Evolutionary conservation across 2,797 vertebrate species (phyloP).

Genomic region (Antrozous pallidus): DNA sequence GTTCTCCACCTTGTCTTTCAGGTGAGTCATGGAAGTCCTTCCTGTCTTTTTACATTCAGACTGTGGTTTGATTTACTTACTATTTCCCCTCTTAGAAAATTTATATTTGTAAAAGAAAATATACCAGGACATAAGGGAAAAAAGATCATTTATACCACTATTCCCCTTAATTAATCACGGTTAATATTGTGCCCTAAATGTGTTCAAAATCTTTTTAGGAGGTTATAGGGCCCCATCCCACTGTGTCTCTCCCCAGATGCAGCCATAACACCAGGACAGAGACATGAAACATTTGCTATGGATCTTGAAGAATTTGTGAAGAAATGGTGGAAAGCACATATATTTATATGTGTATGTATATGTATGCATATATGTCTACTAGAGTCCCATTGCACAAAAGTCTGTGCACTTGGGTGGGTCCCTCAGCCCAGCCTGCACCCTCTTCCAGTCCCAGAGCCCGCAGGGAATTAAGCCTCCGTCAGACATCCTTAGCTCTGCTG

Average conservation of each 20-base stretch:
- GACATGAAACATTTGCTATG: rapidly evolving
- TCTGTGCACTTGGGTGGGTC: too few species aligned
- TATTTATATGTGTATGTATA: not conserved
- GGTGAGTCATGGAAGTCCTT: not conserved
- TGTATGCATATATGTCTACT: too few species aligned
- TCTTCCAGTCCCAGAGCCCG: too few species aligned
- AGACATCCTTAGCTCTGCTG: too few species aligned
- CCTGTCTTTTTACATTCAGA: not conserved
- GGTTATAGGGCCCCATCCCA: rapidly evolving
- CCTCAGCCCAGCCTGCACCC: too few species aligned
- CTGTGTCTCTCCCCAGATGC: not conserved
- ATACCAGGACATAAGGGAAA: not conserved
- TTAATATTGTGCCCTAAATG: too few species aligned
- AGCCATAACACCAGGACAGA: too few species aligned
- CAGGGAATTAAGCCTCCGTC: too few species aligned
- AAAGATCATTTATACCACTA: not conserved
- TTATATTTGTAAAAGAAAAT: not conserved
- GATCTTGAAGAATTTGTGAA: too few species aligned
- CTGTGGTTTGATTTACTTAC: not conserved
- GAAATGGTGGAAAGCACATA: not conserved
- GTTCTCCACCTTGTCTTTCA: not conserved
- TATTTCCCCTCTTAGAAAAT: not conserved
- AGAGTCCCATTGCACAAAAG: too few species aligned
- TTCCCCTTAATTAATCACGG: not conserved
- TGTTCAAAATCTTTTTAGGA: not conserved